Base-by-base conservation (phyloP, 2,888 invertebrate genomes). In the Ophion ellenae region DNA sequence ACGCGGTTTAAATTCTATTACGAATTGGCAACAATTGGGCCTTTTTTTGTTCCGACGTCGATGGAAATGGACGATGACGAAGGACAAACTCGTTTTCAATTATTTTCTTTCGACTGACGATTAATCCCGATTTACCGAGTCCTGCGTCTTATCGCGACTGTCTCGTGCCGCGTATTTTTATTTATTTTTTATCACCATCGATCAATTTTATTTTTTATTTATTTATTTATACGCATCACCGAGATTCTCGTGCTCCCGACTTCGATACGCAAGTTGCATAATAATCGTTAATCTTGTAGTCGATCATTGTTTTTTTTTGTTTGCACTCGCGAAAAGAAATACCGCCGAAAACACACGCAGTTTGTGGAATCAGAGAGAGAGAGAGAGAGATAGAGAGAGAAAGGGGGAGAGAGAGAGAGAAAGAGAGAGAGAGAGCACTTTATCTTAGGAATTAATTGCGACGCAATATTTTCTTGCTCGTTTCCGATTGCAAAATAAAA, bases 251-350 rank as follows among this genome's bases (percentile, higher is more conserved):
- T 17, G 45, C 14, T 47, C 3, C 7, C 28, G 14, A 28, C 11
- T 28, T 28, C 53, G 70, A 70, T 28, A 70, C 14, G 45, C 36
- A 11, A 6, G 14, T 63, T 63, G 14, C 40, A 63, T 36, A 40
- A 74, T 63, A 63, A 63, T 17, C 7, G 63, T 17, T 53, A 17
- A 17, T 17, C 28, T 24, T 61, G 20, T 20, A 24, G 20, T 36
- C 32, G 2, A 36, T 20, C 20, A 59, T 61, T 36, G 36, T 74
- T 61, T 61, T 10, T 10, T 32, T 73, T 73, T 10, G 57, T 73
- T 73, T 70, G 3, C 57, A 73, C 71, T 73, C 36, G 10, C 36
- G n/a, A 61, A 61, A 11, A 32, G 2, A 11, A 59, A n/a, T 73
- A 11, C n/a, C 17, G 53, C 14, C 7, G 24, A 53, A 66, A 69